phyloP scores from a whole-genome alignment of 2,888 invertebrate genomes.

The Patella caerulea region DNA sequence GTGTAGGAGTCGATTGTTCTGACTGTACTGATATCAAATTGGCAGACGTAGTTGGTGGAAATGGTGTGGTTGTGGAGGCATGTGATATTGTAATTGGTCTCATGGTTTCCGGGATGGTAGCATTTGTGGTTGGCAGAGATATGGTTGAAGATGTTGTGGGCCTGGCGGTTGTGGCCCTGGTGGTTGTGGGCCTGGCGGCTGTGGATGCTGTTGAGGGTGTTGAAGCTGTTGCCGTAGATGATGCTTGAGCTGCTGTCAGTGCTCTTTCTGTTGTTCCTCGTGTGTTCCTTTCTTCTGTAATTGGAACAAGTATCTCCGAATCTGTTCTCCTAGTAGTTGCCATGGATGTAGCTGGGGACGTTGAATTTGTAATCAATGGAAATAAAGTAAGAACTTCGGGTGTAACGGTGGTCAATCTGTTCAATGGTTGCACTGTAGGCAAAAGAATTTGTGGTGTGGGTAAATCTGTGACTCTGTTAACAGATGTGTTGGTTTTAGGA shows the following conservation, averaged over 20 bases:
- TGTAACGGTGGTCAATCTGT: too few species aligned
- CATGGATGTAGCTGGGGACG: neutral
- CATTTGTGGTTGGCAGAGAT: neutral
- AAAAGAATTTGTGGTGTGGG: neutral
- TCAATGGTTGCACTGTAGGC: neutral
- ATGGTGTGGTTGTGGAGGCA: neutral
- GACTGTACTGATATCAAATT: neutral
- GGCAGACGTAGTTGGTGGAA: neutral
- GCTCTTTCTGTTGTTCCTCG: neutral
- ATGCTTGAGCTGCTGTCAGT: neutral
- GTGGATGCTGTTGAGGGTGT: neutral
- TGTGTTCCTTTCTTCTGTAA: neutral
- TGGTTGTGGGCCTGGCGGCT: neutral
- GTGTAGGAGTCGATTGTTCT: neutral
- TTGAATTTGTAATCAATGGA: neutral
- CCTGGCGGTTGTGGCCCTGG: neutral
- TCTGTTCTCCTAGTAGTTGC: neutral
- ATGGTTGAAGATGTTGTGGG: neutral
- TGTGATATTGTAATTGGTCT: neutral
- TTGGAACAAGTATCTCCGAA: neutral
- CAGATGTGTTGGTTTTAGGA: conserved; percentile 9
- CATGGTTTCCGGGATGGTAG: too few species aligned
- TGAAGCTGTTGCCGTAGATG: neutral
- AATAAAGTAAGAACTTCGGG: too few species aligned
- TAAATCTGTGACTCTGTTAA: conserved; percentile 1